Base-by-base conservation (phyloP, 2,113 vertebrate genomes). In the Turnix velox region DNA sequence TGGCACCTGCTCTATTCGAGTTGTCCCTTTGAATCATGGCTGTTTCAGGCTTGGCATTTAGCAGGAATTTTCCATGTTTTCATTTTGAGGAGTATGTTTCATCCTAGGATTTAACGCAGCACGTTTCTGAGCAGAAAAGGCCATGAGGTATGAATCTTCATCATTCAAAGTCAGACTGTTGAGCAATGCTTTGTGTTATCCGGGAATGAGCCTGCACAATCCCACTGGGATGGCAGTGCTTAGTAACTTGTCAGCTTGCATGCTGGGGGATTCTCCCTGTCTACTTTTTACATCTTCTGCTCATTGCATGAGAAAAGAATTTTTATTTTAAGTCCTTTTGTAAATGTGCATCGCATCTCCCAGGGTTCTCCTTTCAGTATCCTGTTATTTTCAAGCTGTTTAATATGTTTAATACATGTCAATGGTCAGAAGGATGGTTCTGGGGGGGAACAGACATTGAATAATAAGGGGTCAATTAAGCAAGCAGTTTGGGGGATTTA, bases 11-110 rank as follows among this genome's bases (percentile, higher is more conserved):
- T 82, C 54, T 92, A 71, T 86, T 95, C 74, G 69, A 31, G 49
- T 75, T 93, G 88, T 94, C 75, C 89, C 74, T 94, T 92, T 94
- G 88, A 93, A 92, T 96, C 89, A 66, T 37, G 58, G 49, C 87
- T 92, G 45, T 51, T 81, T 58, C 77, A 89, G 62, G 61, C 81
- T 77, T 89, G 84, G 92, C 87, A 52, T 85, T 87, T 46, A 76
- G 46, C 58, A 92, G 74, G 72, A 94, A 83, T 94, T 92, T 95
- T 94, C 84, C 63, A 6, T 55, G 67, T 92, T 91, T 95, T 62
- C 86, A 62, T 88, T 81, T 42, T 58, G 49, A 93, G 74, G 88
- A 87, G 28, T 91, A 5, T 30, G 37, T 78, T 90, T 89, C 77
- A 75, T 75, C 67, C 65, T 67, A 48, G 71, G 75, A 62, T 84